Evolutionary conservation across 2,888 invertebrate species (phyloP).

Genomic region (Geophilus truncorum): DNA sequence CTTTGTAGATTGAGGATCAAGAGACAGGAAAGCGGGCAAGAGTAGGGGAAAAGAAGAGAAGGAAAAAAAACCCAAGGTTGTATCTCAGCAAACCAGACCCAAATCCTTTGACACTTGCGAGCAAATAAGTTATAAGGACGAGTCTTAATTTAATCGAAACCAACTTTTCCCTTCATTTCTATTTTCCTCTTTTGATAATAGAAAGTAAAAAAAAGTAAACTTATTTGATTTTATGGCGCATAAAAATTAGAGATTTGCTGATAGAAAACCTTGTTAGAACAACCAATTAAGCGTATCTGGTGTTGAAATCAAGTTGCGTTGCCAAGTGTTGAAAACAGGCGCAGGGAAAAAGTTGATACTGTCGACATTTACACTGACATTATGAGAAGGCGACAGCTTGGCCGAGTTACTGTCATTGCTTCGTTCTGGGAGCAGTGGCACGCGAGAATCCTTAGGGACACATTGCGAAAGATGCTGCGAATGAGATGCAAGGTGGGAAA

Average conservation of each 20-base stretch:
- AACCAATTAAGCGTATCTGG: background rate
- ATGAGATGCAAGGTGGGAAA: background rate
- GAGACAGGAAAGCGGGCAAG: background rate
- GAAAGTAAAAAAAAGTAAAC: background rate
- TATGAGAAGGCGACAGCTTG: conserved; percentile 10
- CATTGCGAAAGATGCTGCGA: background rate
- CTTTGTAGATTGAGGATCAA: conserved; percentile 2
- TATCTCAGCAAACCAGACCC: background rate
- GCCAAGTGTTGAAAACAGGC: background rate
- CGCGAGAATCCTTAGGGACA: background rate
- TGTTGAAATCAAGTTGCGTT: background rate
- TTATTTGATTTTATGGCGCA: too few relatives aligned
- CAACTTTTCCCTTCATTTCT: background rate
- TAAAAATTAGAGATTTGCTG: background rate
- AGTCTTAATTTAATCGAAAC: too few relatives aligned
- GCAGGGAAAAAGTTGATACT: background rate
- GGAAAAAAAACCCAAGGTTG: background rate
- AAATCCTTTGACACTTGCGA: background rate
- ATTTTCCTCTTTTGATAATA: background rate
- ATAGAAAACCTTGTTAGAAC: background rate
- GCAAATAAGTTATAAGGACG: background rate
- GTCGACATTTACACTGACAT: conserved; percentile 4
- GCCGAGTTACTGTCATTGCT: conserved; percentile 5
- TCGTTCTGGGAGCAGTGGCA: background rate
- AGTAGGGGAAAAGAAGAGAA: background rate